Percentiles rank a stretch among this genome's conserved stretches.
Evolutionary conservation across 2,888 invertebrate species (phyloP).

Genomic region (Erebia aethiops): DNA sequence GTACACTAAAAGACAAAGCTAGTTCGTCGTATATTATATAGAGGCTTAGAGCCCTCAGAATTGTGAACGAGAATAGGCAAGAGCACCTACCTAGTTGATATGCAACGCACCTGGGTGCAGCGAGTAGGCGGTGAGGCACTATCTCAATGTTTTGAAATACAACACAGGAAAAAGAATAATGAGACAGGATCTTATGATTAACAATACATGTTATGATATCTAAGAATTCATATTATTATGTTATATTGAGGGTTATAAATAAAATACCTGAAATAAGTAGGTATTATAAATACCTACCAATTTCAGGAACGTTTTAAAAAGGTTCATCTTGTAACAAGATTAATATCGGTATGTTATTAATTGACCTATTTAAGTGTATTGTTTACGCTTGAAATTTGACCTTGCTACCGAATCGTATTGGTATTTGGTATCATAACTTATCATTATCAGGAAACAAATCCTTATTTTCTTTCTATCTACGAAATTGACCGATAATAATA

Average conservation of each 20-base stretch:
- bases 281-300: too few species aligned
- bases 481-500: constrained; percentile 28
- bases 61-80: constrained; percentile 55
- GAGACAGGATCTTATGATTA: constrained; percentile 51
- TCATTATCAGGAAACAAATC: too few species aligned
- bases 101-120: constrained; percentile 67
- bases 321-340: neutral
- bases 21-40: constrained; percentile 40
- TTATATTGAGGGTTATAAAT: too few species aligned
- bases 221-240: too few species aligned
- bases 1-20: neutral
- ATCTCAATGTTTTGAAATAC: constrained; percentile 61
- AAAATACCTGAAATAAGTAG: too few species aligned
- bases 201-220: too few species aligned
- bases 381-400: neutral
- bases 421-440: neutral
- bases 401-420: neutral
- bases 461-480: too few species aligned
- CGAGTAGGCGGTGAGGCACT: constrained; percentile 67
- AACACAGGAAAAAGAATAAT: constrained; percentile 53
- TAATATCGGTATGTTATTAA: neutral
- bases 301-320: too few species aligned
- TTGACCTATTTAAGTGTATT: neutral
- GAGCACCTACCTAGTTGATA: constrained; percentile 51
- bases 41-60: constrained; percentile 44